These are phyloP conservation scores for Ornithoptera priamus DNA, from an alignment of 2,888 invertebrate genomes.

Conservation along the genomic window DNA sequence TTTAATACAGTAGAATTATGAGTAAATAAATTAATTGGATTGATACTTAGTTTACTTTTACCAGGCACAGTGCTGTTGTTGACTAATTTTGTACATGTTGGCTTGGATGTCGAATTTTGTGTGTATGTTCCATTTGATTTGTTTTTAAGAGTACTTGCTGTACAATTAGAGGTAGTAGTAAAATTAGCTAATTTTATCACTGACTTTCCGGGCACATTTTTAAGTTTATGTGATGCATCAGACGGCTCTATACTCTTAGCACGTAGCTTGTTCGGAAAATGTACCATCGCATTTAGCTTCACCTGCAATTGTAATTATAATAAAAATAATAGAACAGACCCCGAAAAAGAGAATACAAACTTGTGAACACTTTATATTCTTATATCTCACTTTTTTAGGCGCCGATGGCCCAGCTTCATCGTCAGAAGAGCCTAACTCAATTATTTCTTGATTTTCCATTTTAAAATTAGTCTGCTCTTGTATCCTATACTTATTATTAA, in stretches of 20 bases:
- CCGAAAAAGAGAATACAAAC: background rate
- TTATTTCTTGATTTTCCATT: slow-evolving; percentile 69
- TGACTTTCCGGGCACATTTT: slow-evolving; percentile 38
- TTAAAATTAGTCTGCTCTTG: background rate
- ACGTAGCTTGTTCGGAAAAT: slow-evolving; percentile 57
- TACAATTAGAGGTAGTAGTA: slow-evolving; percentile 42
- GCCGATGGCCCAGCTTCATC: slow-evolving; percentile 62
- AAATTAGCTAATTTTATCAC: slow-evolving; percentile 3
- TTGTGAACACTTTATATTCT: no score
- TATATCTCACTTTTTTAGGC: slow-evolving; percentile 59
- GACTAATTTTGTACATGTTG: slow-evolving; percentile 23
- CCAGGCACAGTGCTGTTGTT: slow-evolving; percentile 31
- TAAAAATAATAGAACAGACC: slow-evolving; percentile 22
- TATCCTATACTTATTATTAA: background rate
- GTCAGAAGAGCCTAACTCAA: slow-evolving; percentile 72
- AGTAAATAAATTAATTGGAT: slow-evolving; percentile 39
- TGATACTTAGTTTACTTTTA: slow-evolving; percentile 35
- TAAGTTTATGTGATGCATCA: slow-evolving; percentile 34
- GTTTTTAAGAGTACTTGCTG: slow-evolving; percentile 40
- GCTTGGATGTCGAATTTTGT: slow-evolving; percentile 29
- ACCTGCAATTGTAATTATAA: slow-evolving; percentile 56
- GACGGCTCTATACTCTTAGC: slow-evolving; percentile 54
- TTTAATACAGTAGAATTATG: slow-evolving; percentile 33
- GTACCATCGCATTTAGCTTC: slow-evolving; percentile 66
- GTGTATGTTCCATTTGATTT: slow-evolving; percentile 40